A percentile compares a stretch with the other conserved stretches of the same genome.
Conservation (phyloP, 2,888 invertebrate genomes). For the Melinaea marsaeus region DNA sequence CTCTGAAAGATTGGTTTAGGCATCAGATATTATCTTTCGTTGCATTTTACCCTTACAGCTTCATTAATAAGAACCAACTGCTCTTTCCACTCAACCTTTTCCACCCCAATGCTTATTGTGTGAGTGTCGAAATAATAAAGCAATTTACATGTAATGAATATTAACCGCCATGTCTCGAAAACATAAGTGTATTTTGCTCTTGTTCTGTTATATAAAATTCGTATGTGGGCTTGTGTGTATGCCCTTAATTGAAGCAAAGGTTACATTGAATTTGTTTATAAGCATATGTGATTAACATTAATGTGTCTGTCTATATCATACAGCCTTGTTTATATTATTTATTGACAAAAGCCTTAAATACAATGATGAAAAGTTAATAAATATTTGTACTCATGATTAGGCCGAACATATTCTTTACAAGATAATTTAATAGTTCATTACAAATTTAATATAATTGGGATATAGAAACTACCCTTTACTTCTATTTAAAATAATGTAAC, state of each 20-base stretch:
- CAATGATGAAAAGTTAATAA: no score
- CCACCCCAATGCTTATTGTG: constrained; percentile 18
- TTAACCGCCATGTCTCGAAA: constrained; percentile 24
- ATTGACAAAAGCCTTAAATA: no score
- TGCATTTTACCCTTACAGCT: constrained; percentile 14
- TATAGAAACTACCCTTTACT: no score
- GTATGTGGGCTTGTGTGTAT: background rate
- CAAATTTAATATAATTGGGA: no score
- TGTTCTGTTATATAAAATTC: background rate
- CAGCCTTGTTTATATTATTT: no score
- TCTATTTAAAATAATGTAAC: background rate
- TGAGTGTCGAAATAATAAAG: constrained; percentile 32
- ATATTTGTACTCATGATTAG: no score
- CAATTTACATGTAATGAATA: constrained; percentile 34
- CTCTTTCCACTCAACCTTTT: constrained; percentile 7
- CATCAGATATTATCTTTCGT: constrained; percentile 3
- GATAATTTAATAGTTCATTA: no score
- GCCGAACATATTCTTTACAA: no score
- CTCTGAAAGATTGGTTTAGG: constrained; percentile 16
- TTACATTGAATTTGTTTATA: no score
- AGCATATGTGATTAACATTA: no score
- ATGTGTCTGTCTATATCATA: no score
- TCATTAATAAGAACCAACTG: constrained; percentile 14
- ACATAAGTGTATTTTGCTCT: constrained; percentile 13
- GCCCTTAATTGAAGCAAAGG: no score